Percentiles rank a stretch among this genome's conserved stretches.
Evolutionary conservation across 2,888 invertebrate genomes (phyloP).

Genomic region (Pseudococcus jackbeardsleyi): DNA sequence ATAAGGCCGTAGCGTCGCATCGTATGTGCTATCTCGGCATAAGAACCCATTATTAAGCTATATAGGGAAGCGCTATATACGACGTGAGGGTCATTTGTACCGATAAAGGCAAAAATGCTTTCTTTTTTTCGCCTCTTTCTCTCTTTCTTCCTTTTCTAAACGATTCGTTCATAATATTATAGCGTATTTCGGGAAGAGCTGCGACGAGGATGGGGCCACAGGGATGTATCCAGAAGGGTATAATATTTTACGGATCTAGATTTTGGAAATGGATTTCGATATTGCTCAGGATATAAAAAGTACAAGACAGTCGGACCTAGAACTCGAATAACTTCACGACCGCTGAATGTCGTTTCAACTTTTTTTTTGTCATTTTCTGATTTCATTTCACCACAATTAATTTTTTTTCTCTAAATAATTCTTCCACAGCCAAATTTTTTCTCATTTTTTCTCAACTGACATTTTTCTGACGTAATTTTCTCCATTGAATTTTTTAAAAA

Average conservation of each 20-base stretch:
- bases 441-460: too few species aligned
- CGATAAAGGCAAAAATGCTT: conserved; percentile 8
- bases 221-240: neutral
- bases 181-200: neutral
- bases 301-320: too few species aligned
- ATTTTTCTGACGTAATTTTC: too few species aligned
- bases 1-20: neutral
- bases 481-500: too few species aligned
- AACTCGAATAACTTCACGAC: too few species aligned
- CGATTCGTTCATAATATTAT: neutral
- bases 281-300: too few species aligned
- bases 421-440: too few species aligned
- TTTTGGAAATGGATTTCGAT: too few species aligned
- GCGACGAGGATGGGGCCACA: neutral
- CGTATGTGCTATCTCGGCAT: neutral
- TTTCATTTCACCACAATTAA: too few species aligned
- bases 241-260: neutral
- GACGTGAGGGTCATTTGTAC: conserved; percentile 31
- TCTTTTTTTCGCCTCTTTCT: neutral
- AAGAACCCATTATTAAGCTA: conserved; percentile 10
- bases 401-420: too few species aligned
- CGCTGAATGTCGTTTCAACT: too few species aligned
- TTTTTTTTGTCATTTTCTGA: too few species aligned
- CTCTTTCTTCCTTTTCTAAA: neutral
- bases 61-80: neutral